These are phyloP conservation scores for Drosophila kanekoi DNA, from an alignment of 2,888 invertebrate genomes.

Conservation along the genomic window DNA sequence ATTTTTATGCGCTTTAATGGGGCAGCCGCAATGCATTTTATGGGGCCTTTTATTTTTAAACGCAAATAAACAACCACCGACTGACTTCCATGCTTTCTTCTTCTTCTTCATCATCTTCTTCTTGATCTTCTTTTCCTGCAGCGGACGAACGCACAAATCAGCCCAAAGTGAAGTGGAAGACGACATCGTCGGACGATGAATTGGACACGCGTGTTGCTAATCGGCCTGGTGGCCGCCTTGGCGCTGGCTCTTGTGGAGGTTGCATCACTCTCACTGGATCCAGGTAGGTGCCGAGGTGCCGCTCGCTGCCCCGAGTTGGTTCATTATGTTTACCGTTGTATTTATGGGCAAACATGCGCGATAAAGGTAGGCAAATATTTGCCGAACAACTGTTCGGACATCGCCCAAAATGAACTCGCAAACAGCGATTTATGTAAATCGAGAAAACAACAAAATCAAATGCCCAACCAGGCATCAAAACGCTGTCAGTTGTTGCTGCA, in stretches of 20 bases:
- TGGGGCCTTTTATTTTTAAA: conserved; percentile 71
- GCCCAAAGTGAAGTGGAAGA: conserved; percentile 41
- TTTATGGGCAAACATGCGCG: conserved; percentile 61
- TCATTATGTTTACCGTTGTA: conserved; percentile 58
- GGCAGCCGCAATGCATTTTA: conserved; percentile 57
- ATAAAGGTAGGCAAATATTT: conserved; percentile 66
- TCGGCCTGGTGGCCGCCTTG: conserved; percentile 64
- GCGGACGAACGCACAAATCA: conserved; percentile 63
- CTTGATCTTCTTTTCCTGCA: conserved; percentile 58
- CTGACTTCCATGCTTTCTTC: conserved; percentile 31
- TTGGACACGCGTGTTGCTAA: conserved; percentile 77
- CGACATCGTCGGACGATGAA: conserved; percentile 70
- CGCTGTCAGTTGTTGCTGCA: conserved; percentile 19
- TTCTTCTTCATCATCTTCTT: conserved; percentile 45
- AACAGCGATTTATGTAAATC: conserved; percentile 57
- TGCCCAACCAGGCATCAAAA: conserved; percentile 32
- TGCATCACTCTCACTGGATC: conserved; percentile 84
- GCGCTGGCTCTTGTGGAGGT: conserved; percentile 79
- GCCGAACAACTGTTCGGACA: conserved; percentile 48
- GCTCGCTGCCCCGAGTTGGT: conserved; percentile 4
- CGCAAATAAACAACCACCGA: conserved; percentile 75
- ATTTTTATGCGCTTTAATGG: conserved; percentile 61
- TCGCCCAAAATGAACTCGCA: conserved; percentile 44
- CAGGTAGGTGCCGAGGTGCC: conserved; percentile 84
- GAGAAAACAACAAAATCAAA: conserved; percentile 8